Evolutionary conservation across 2,888 invertebrate genomes (phyloP), one percentile per base, ranked within the genome.

Genomic region (Thysanoteuthis rhombus): DNA sequence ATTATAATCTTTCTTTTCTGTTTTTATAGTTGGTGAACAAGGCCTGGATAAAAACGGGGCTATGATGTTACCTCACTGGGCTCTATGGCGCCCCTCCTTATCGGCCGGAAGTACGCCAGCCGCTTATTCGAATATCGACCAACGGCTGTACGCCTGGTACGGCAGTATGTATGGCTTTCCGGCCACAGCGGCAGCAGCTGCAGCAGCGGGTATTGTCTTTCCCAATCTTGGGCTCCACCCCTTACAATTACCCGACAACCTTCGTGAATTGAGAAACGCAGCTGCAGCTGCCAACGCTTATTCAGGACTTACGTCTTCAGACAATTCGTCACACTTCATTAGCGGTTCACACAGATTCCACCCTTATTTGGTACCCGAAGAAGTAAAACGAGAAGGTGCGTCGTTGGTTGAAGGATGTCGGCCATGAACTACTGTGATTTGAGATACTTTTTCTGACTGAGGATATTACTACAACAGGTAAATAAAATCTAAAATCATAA

Each of bases 191-290:
- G 92, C 92, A 40, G 92, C 92, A 28, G 92, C 92, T 19, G 92
- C 92, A 10, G 92, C 92, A 40, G 93, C 93, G 5, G 93, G 93
- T n/a, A 93, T 93, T 12, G 93, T 93, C 25, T 93, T 93, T 39
- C 93, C 93, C 36, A 93, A 93, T n/a, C 93, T 93, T 5, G 58
- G 93, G 8, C 93, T 93, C 38, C 93, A 93, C 52, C 93, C 93
- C 4, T 47, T 93, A 38, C 93, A 47, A 12, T 28, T 93, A 47
- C 93, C 93, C 36, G 93, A 93, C 38, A 93, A 93, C 38, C 93
- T 93, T 6, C n/a, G 93, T 16, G 93, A 93, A 39, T 25, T 93
- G 25, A 45, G 93, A 39, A 93, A 47, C 38, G 93, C 58, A 16
- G 93, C 52, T 19, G 58, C 93, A 16, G 93, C 47, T 16, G 93